Evolutionary conservation across 2,888 invertebrate genomes (phyloP), one percentile per base, ranked within the genome.

Genomic region (Hirudinaria manillensis): DNA sequence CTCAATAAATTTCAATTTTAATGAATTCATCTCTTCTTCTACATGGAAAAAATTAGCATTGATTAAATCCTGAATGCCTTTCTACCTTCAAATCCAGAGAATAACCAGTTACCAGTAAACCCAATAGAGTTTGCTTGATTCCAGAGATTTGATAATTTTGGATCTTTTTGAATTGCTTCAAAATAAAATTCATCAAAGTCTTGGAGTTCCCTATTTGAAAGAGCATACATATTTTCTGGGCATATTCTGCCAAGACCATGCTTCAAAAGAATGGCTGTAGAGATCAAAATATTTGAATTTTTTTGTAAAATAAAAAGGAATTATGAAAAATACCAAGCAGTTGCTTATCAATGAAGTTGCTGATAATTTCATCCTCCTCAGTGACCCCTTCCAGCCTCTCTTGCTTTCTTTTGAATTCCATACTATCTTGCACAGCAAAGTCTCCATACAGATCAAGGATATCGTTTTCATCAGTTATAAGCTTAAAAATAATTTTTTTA

Each of bases 401-500:
- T 16, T 61, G 61, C 29, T 61, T 61, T 29, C 61, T 27, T 61
- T 61, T 61, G 29, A 61, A 61, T 61, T 61, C 61, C 7, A 61
- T 27, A 27, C n/a, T 10, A n/a, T 61, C 61, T 61, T 61, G 61
- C 7, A 61, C 61, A 27, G 61, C 61, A 61, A 61, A 61, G 21
- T 61, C 61, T 27, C 61, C 61, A 29, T 61, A 61, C 6, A 61
- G 61, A 29, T 29, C 29, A 61, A 61, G 24, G n/a, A 61, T 16
- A 16, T 61, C 61, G 16, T 45, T 45, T 16, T 61, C 61, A 19
- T 61, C 21, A 27, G 61, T 61, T 29, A 61, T 13, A 7, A 61
- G 13, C 61, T 61, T 24, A 16, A 61, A 16, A 61, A 27, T 27
- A n/a, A 4, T 13, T 21, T 27, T 29, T 21, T 27, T 45, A 16